Percentiles rank a stretch among this genome's conserved stretches.
phyloP scores from a whole-genome alignment of 2,113 vertebrate species.

The Puma concolor region DNA sequence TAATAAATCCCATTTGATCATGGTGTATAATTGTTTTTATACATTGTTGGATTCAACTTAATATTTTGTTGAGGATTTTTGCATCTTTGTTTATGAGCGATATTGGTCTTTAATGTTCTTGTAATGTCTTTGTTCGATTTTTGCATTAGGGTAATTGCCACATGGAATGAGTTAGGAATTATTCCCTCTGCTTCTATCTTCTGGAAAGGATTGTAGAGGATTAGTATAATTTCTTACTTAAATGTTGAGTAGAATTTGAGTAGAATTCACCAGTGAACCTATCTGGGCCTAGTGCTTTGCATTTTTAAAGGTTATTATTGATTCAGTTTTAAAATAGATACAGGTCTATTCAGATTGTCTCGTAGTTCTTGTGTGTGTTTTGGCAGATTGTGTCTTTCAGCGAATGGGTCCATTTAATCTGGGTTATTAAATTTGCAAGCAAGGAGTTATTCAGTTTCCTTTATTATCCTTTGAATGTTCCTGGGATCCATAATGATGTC shows the following conservation, averaged over 20 bases:
- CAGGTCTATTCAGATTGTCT: not conserved
- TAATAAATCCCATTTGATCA: not conserved
- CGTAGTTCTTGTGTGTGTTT: not conserved
- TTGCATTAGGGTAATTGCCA: not conserved
- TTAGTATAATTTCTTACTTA: not conserved
- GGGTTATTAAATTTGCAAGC: not conserved
- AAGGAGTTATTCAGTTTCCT: not conserved
- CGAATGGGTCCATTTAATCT: not conserved
- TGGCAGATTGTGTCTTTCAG: not conserved
- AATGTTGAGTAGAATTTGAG: not conserved
- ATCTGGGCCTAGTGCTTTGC: not conserved
- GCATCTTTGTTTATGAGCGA: not conserved
- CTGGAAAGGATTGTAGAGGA: not conserved
- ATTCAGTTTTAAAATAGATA: not conserved
- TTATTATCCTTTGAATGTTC: not conserved
- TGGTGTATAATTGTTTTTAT: not conserved
- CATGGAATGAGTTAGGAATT: not conserved
- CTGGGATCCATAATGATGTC: not conserved
- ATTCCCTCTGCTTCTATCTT: not conserved
- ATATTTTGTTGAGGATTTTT: not conserved
- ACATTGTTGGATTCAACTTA: not conserved
- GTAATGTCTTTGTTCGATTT: not conserved
- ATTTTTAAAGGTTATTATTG: not conserved
- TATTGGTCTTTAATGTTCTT: not conserved
- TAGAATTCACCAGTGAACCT: not conserved